These are phyloP conservation scores for Sphaerodactylus townsendi DNA, from an alignment of 2,113 vertebrate genomes.

Conservation along the genomic window DNA sequence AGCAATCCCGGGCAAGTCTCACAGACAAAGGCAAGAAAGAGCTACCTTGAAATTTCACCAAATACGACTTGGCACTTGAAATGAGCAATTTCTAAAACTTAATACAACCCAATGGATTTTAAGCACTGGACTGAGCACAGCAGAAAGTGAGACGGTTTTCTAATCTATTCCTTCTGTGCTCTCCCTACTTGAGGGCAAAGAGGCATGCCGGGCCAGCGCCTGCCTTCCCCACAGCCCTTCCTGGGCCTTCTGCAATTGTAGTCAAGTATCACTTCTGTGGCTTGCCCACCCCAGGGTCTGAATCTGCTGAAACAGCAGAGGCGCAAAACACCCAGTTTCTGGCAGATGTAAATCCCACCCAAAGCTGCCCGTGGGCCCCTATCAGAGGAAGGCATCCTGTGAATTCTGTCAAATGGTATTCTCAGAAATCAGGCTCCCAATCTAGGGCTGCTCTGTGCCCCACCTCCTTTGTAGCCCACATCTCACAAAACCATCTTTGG, in stretches of 20 bases:
- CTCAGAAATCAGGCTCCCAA: neutral
- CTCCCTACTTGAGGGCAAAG: neutral
- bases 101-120: neutral
- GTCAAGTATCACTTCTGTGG: too few relatives aligned
- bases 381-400: neutral
- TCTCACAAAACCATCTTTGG: neutral
- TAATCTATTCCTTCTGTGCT: neutral
- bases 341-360: neutral
- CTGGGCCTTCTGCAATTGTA: neutral
- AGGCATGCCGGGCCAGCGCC: neutral
- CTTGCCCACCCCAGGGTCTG: neutral
- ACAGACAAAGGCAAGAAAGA: neutral
- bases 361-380: neutral
- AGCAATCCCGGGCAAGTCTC: neutral
- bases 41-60: rapidly evolving
- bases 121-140: neutral
- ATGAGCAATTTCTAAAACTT: neutral
- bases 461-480: neutral
- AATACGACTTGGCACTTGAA: neutral
- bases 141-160: neutral
- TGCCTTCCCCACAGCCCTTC: neutral
- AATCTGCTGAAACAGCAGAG: neutral
- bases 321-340: neutral
- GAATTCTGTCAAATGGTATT: neutral
- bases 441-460: too few relatives aligned